Conservation (phyloP, 2,113 vertebrate species). For the Pelecanoides urinatrix region DNA sequence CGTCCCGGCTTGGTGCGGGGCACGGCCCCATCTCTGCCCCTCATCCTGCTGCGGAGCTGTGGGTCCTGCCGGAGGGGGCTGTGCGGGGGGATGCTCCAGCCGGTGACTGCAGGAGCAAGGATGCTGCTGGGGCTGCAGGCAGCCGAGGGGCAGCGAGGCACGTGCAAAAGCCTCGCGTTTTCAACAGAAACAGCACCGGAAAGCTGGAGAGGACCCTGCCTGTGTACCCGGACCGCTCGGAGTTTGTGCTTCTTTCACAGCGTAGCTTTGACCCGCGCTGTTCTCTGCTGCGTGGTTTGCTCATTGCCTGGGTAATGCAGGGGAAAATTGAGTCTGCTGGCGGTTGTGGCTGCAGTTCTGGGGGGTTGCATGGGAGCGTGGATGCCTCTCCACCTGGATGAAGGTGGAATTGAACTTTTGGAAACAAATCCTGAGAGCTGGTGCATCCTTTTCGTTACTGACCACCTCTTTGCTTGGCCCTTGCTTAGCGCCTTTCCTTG, state of each 20-base stretch:
- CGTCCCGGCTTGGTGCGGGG: rapidly evolving
- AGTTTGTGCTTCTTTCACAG: not conserved
- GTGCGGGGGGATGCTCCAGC: not conserved
- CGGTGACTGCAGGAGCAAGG: rapidly evolving
- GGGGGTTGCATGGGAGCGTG: rapidly evolving
- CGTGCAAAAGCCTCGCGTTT: rapidly evolving
- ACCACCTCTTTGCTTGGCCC: not conserved
- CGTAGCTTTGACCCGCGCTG: rapidly evolving
- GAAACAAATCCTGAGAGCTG: not conserved
- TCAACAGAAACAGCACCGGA: not conserved
- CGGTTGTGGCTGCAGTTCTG: not conserved
- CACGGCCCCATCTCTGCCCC: not conserved
- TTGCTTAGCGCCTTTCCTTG: rapidly evolving
- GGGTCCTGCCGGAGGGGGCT: not conserved
- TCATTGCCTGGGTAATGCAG: not conserved
- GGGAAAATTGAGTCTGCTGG: not conserved
- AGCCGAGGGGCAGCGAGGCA: not conserved
- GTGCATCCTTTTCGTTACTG: not conserved
- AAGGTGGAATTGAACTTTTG: not conserved
- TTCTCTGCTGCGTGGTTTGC: not conserved
- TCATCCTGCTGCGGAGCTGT: rapidly evolving
- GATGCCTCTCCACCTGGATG: rapidly evolving
- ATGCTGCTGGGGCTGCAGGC: not conserved
- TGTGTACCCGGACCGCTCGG: rapidly evolving
- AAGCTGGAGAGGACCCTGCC: not conserved